These are phyloP conservation scores for Oopsacas minuta DNA, from an alignment of 37 sponge, comb jelly and placozoan species.

Conservation along the genomic window DNA sequence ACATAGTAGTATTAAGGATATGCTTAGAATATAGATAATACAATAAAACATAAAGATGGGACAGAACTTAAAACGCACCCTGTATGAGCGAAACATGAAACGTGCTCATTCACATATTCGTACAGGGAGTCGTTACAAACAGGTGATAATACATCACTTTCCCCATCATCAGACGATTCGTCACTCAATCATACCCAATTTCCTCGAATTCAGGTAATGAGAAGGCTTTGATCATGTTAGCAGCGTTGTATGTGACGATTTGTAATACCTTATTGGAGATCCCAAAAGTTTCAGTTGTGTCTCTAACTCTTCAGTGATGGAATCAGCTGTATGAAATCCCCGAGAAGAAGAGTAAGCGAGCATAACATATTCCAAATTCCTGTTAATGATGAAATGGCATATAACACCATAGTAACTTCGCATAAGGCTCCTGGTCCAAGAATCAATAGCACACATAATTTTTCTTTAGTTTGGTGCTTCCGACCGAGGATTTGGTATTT, in stretches of 20 bases:
- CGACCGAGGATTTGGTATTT: neutral
- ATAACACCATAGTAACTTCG: neutral
- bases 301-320: neutral
- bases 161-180: neutral
- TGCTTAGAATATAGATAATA: too few species aligned
- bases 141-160: neutral
- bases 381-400: neutral
- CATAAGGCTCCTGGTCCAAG: neutral
- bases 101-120: neutral
- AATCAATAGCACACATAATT: neutral
- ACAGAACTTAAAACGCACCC: too few species aligned
- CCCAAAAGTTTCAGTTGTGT: neutral
- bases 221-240: neutral
- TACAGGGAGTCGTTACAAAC: neutral
- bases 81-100: neutral
- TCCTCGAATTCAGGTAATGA: neutral
- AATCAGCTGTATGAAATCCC: neutral
- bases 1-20: too few species aligned
- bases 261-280: neutral
- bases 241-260: neutral
- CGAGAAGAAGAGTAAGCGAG: neutral
- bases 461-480: neutral
- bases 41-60: too few species aligned
- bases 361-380: neutral
- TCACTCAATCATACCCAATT: neutral